A percentile compares a stretch with the other conserved stretches of the same genome.
Conservation (phyloP, 2,113 vertebrate genomes). For the Cavia aperea region DNA sequence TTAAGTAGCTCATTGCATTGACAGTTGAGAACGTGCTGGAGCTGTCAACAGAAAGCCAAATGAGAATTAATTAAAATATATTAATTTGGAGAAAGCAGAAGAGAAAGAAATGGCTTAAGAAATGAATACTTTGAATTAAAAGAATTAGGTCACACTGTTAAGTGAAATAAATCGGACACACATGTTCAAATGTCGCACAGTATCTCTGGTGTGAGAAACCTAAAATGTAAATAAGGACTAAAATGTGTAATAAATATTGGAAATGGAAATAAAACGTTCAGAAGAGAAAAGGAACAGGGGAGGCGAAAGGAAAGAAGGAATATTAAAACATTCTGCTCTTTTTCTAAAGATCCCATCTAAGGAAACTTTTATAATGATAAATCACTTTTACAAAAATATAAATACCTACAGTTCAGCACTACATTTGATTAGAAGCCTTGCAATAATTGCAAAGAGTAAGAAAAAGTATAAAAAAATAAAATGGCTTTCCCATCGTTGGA, state of each 20-base stretch:
- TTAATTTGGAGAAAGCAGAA: neutral
- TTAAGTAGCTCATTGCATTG: neutral
- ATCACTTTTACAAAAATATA: neutral
- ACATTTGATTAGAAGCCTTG: neutral
- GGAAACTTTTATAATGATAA: constrained; percentile 7
- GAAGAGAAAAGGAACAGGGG: neutral
- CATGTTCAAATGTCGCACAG: neutral
- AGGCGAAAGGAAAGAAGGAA: neutral
- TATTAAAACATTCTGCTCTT: neutral
- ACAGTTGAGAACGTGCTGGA: neutral
- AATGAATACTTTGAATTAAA: constrained; percentile 17
- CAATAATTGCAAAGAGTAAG: neutral
- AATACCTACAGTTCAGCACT: neutral
- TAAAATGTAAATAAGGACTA: neutral
- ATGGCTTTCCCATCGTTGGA: constrained; percentile 23
- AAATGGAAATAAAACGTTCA: neutral
- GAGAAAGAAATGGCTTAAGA: neutral
- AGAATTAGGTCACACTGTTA: neutral
- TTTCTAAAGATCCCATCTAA: neutral
- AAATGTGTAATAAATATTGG: neutral
- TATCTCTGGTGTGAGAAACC: neutral
- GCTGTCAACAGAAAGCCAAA: constrained; percentile 1
- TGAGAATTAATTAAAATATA: neutral
- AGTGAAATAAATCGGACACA: neutral
- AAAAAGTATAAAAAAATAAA: constrained; percentile 42